A percentile compares a stretch with the other conserved stretches of the same genome.
Conservation (phyloP, 64 coral and sea anemone species). For the Platygyra sinensis region DNA sequence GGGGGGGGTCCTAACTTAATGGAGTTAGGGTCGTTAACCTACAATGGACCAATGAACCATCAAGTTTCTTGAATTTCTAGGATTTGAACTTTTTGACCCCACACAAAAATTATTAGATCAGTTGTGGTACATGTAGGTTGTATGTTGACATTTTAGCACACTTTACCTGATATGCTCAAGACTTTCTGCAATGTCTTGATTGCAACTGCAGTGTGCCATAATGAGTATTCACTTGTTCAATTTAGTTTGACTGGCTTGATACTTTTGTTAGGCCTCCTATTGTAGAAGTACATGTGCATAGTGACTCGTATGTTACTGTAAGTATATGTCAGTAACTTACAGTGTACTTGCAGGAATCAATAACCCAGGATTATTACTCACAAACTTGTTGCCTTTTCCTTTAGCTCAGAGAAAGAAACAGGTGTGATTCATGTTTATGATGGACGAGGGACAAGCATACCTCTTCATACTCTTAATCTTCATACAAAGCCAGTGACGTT, state of each 20-base stretch:
- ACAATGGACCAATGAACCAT: too few species aligned
- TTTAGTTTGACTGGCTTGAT: not conserved
- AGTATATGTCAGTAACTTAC: not conserved
- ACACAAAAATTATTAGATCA: not conserved
- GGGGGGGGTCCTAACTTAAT: too few species aligned
- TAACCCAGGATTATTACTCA: not conserved
- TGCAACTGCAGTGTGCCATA: conserved; percentile 14
- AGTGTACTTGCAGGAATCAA: not conserved
- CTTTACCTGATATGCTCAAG: conserved; percentile 16
- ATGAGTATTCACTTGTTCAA: not conserved
- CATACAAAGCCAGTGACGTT: conserved; percentile 75
- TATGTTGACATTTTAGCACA: not conserved
- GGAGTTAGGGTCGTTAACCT: too few species aligned
- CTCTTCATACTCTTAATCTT: conserved; percentile 74
- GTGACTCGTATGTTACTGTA: not conserved
- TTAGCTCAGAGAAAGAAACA: conserved; percentile 89
- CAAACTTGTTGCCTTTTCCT: not conserved
- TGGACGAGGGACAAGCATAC: conserved; percentile 80
- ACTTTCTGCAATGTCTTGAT: not conserved
- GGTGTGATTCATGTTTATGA: conserved; percentile 94
- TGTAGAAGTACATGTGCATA: not conserved
- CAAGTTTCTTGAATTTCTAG: too few species aligned
- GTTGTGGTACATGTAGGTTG: too few species aligned
- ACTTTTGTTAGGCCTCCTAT: not conserved
- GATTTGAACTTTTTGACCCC: too few species aligned